Evolutionary conservation across 2,113 vertebrate species (phyloP).

Genomic region (Odocoileus virginianus): DNA sequence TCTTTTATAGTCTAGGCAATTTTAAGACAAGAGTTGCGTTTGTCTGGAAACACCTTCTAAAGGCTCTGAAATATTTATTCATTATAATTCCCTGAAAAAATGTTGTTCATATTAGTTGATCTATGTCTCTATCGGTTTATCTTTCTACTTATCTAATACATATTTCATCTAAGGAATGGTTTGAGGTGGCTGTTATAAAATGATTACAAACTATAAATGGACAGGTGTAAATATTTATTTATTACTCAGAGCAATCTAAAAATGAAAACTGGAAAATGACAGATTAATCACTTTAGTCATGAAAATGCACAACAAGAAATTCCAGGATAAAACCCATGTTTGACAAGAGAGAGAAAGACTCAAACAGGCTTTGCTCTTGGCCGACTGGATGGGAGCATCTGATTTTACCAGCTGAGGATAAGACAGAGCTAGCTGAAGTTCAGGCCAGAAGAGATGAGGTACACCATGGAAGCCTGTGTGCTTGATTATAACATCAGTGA

Average conservation of each 20-base stretch:
- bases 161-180: neutral
- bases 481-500: neutral
- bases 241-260: neutral
- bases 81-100: neutral
- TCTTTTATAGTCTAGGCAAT: neutral
- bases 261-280: neutral
- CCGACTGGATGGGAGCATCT: neutral
- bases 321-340: neutral
- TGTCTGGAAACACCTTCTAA: neutral
- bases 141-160: neutral
- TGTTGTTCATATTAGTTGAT: neutral
- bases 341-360: neutral
- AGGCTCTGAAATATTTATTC: neutral
- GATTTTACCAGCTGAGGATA: neutral
- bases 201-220: neutral
- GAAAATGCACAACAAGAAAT: neutral
- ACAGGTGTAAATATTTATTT: neutral
- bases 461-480: rapidly evolving
- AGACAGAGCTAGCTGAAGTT: neutral
- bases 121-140: neutral
- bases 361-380: neutral
- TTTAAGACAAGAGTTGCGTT: neutral
- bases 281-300: neutral
- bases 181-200: neutral
- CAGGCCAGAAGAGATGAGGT: neutral